A percentile compares a stretch with the other conserved stretches of the same genome.
Evolutionary conservation across 1,140 invertebrate genomes (phyloP).

Genomic region (Macrotrachela quadricornifera): DNA sequence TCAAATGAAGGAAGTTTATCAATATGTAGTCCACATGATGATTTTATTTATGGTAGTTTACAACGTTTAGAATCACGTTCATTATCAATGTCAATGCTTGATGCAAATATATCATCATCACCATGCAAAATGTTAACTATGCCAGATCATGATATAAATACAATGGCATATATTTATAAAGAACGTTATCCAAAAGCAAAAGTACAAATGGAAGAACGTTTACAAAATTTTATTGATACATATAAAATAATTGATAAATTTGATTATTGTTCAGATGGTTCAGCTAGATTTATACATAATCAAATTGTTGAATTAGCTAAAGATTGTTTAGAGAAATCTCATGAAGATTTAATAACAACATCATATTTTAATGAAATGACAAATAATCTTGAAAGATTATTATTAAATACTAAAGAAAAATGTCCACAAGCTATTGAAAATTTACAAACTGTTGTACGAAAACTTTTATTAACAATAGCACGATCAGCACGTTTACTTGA

Average conservation of each 20-base stretch:
- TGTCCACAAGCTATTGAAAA: conserved; percentile 1
- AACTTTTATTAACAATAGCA: conserved; percentile 80
- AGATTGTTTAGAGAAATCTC: conserved; percentile 77
- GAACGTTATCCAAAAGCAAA: conserved; percentile 6
- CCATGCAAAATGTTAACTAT: too few species aligned
- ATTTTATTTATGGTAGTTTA: too few species aligned
- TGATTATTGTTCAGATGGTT: conserved; percentile 44
- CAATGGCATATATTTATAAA: not conserved
- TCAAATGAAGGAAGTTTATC: too few species aligned
- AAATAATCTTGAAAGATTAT: conserved; percentile 69
- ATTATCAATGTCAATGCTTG: too few species aligned
- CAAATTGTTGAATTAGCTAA: conserved; percentile 82
- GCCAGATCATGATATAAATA: too few species aligned
- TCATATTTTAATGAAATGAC: conserved; percentile 89
- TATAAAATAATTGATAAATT: not conserved
- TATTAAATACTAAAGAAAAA: conserved; percentile 43
- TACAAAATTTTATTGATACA: conserved; percentile 3
- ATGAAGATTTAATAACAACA: conserved; percentile 73
- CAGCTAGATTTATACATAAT: conserved; percentile 73
- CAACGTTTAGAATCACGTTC: too few species aligned
- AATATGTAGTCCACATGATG: too few species aligned
- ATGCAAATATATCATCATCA: too few species aligned
- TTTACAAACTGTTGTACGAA: conserved; percentile 40
- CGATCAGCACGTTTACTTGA: conserved; percentile 79
- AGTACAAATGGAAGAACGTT: conserved; percentile 4